phyloP scores from a whole-genome alignment of 2,113 vertebrate species.

The Gulo gulo region DNA sequence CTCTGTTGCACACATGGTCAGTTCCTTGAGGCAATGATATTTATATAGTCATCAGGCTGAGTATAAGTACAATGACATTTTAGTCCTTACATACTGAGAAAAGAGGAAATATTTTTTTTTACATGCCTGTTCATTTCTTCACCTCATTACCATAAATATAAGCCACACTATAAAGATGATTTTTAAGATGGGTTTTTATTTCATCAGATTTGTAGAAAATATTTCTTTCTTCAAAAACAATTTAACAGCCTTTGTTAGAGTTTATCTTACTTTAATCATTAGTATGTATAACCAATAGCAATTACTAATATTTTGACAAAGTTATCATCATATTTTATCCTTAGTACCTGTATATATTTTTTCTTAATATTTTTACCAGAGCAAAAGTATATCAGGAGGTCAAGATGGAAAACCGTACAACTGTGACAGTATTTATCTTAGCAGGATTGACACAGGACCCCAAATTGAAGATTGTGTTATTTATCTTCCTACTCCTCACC shows the following conservation, averaged over 20 bases:
- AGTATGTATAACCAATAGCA: not conserved
- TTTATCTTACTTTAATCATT: not conserved
- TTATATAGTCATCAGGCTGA: not conserved
- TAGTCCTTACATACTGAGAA: not conserved
- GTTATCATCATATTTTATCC: not conserved
- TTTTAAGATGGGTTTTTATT: not conserved
- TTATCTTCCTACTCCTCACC: constrained; percentile 33
- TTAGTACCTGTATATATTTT: not conserved
- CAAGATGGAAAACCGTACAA: constrained; percentile 25
- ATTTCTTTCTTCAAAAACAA: not conserved
- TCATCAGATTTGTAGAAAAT: not conserved
- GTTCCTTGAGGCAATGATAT: not conserved
- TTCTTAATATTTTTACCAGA: not conserved
- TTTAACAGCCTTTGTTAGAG: not conserved
- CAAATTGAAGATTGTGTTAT: not conserved
- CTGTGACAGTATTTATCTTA: constrained; percentile 38
- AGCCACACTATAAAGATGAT: not conserved
- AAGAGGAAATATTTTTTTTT: not conserved
- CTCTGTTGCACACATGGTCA: not conserved
- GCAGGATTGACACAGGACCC: constrained; percentile 48
- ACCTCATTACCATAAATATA: not conserved
- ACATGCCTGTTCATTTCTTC: not conserved
- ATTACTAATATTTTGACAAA: not conserved
- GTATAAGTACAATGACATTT: not conserved
- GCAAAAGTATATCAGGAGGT: not conserved